A percentile compares a stretch with the other conserved stretches of the same genome.
Conservation (phyloP, 2,113 vertebrate species). For the Salvator merianae region DNA sequence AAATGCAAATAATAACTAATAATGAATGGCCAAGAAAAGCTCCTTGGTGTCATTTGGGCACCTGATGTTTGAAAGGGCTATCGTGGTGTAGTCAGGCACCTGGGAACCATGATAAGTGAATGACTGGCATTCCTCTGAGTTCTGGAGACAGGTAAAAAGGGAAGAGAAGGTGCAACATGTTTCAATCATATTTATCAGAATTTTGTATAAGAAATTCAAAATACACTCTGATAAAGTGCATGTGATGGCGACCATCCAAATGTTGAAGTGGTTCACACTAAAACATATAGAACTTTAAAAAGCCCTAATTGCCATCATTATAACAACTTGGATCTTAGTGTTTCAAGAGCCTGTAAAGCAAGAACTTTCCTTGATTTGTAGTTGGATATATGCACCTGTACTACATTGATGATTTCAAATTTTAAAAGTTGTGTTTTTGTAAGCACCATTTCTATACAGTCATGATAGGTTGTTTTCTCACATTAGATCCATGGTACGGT, state of each 20-base stretch:
- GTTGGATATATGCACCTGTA: not conserved
- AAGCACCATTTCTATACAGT: not conserved
- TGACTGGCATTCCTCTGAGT: no score
- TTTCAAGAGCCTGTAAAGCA: not conserved
- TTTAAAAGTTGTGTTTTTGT: not conserved
- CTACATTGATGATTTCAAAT: not conserved
- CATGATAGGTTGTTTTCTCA: not conserved
- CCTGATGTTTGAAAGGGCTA: no score
- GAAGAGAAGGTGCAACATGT: no score
- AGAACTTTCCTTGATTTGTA: not conserved
- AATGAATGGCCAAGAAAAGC: no score
- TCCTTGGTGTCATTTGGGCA: no score
- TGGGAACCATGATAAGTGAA: no score
- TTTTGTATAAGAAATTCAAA: no score
- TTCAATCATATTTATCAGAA: no score
- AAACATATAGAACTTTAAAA: not conserved
- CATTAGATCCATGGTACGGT: constrained; percentile 23
- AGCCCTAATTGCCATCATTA: not conserved
- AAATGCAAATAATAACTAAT: no score
- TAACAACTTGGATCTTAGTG: not conserved
- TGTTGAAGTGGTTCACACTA: not conserved
- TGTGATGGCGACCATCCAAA: not conserved
- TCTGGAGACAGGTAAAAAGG: no score
- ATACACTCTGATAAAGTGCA: no score
- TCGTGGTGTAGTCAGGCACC: no score